Conservation (phyloP, 2,888 invertebrate species). For the Drosophila kanekoi region DNA sequence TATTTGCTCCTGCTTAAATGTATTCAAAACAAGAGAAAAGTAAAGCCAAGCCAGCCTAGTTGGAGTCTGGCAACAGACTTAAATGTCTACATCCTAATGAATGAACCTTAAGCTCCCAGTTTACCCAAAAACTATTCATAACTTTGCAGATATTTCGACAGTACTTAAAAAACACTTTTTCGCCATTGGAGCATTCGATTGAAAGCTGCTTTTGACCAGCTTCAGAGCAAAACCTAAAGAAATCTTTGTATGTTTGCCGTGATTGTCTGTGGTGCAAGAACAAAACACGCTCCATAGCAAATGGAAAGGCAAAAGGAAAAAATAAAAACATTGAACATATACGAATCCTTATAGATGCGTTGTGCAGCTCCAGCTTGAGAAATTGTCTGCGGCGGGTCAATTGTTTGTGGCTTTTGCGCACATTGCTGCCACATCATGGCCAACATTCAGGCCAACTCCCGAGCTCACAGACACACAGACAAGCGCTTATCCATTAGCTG, state of each 20-base stretch:
- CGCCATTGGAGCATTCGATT: not conserved
- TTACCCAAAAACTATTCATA: not conserved
- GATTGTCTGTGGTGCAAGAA: constrained; percentile 8
- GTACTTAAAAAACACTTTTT: not conserved
- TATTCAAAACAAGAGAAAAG: too few species aligned
- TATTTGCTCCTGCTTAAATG: too few species aligned
- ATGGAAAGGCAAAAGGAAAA: not conserved
- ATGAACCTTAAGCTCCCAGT: not conserved
- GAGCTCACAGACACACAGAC: not conserved
- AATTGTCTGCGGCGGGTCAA: constrained; percentile 53
- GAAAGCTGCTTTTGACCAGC: not conserved
- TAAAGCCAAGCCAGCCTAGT: too few species aligned
- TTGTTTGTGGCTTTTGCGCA: constrained; percentile 57
- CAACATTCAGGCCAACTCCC: constrained; percentile 11
- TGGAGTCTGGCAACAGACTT: too few species aligned
- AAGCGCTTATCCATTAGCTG: constrained; percentile 38
- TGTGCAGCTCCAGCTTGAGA: constrained; percentile 48
- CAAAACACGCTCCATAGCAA: not conserved
- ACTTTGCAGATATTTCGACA: not conserved
- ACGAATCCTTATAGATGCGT: constrained; percentile 24
- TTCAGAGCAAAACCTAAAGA: not conserved
- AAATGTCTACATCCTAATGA: too few species aligned
- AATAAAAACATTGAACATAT: constrained; percentile 36
- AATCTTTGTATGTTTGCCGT: constrained; percentile 5
- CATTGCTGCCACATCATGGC: constrained; percentile 44